These are phyloP conservation scores for Dasysyrphus albostriatus DNA, from an alignment of 2,888 invertebrate genomes.

Conservation along the genomic window DNA sequence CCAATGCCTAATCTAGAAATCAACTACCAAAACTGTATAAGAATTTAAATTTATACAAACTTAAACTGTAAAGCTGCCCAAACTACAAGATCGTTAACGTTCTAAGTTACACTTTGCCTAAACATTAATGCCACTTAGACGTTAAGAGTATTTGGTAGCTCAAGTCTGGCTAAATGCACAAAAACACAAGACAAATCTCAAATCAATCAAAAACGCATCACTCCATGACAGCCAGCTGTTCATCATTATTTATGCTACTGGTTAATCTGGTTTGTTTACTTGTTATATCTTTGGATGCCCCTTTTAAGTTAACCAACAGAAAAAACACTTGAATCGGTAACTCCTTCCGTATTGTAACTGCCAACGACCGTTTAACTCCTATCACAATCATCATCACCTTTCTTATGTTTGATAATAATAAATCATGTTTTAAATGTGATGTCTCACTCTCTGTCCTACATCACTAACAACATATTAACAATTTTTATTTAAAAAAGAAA, in stretches of 20 bases:
- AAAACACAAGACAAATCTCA: conserved; percentile 4
- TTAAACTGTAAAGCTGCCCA: too few species aligned
- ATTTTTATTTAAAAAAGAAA: conserved; percentile 15
- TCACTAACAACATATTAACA: conserved; percentile 4
- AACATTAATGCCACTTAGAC: background rate
- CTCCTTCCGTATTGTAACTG: conserved; percentile 34
- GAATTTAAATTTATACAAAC: too few species aligned
- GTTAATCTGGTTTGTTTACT: conserved; percentile 43
- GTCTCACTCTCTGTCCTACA: background rate
- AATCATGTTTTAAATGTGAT: conserved; percentile 11
- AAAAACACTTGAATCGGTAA: background rate
- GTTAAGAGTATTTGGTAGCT: background rate
- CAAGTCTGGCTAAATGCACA: background rate
- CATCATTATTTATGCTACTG: conserved; percentile 32
- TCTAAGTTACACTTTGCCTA: background rate
- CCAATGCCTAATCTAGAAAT: too few species aligned
- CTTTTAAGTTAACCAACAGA: conserved; percentile 8
- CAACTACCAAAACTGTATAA: too few species aligned
- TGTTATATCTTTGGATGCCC: background rate
- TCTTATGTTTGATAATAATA: conserved; percentile 12
- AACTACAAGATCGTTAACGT: background rate
- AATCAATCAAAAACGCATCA: conserved; percentile 33
- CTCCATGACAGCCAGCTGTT: conserved; percentile 40
- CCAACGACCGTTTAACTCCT: background rate
- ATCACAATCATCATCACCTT: background rate